Base-by-base conservation (phyloP, 1,140 invertebrate genomes). In the Helicoverpa zea region DNA sequence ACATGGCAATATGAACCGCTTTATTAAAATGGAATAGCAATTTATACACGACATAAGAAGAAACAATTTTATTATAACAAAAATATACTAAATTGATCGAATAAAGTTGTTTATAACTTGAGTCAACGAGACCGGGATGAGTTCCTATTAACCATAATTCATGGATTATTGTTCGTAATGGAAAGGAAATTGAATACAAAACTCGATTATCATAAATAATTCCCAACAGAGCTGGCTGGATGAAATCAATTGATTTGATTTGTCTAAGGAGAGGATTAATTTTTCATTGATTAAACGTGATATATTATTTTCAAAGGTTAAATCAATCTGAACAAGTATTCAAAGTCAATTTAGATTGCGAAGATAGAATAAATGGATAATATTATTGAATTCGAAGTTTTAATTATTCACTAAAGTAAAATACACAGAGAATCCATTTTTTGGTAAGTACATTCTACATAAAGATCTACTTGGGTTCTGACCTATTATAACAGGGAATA, bases 131-230 rank as follows among this genome's bases (percentile, higher is more conserved):
- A 58, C 59, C 18, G 56, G 73, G 81, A 81, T 84, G 82, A 87
- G 66, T 85, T 82, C 77, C 84, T 80, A 81, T 81, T 79, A 77
- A 52, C 80, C 73, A 78, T 86, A 83, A 86, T 73, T 87, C 81
- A 84, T 68, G 77, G 64, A 87, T 79, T 81, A 72, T 83, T 84
- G 80, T 81, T 83, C 75, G 56, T 81, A 85, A 81, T 83, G 82
- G 80, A 89, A 87, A 84, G 89, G 89, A 90, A 90, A 90, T 90
- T 89, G 89, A 83, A 89, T 85, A 87, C 88, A 87, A 87, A 86
- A 86, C 81, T 88, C 83, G 83, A 89, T 89, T 84, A 87, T 83
- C 87, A 84, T 89, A 83, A 89, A 87, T 87, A 89, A 88, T 86
- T 78, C 83, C 81, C 82, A 77, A 70, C 73, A 74, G 79, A 82